phyloP scores from a whole-genome alignment of 1,140 invertebrate genomes.

The Trypoxylus dichotomus region DNA sequence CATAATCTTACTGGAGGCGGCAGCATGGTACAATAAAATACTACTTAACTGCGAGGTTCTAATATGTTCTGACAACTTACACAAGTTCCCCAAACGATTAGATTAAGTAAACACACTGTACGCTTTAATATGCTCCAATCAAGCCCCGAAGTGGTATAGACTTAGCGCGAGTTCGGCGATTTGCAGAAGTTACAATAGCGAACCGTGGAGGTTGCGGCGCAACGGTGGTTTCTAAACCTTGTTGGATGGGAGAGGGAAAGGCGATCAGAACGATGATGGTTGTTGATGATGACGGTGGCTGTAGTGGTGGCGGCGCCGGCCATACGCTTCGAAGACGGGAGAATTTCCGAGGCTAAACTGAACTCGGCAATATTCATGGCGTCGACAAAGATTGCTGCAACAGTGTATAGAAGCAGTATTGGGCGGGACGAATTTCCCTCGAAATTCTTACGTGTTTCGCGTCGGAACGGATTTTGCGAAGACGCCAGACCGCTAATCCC shows the following conservation, averaged over 20 bases:
- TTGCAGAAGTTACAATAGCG: slow-evolving; percentile 40
- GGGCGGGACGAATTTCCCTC: neutral
- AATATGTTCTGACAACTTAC: slow-evolving; percentile 24
- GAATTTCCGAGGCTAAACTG: neutral
- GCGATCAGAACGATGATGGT: slow-evolving; percentile 12
- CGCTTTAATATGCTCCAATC: slow-evolving; percentile 39
- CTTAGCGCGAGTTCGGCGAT: slow-evolving; percentile 37
- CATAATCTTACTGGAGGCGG: neutral
- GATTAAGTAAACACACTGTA: slow-evolving; percentile 40
- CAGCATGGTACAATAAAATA: neutral
- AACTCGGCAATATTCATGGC: neutral
- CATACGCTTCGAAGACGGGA: neutral
- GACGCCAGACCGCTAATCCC: slow-evolving; percentile 40
- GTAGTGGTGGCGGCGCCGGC: neutral
- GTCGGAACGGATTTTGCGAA: slow-evolving; percentile 17
- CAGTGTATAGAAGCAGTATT: neutral
- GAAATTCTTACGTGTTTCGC: slow-evolving; percentile 17
- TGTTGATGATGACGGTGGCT: neutral
- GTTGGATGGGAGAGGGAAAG: neutral
- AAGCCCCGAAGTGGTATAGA: slow-evolving; percentile 33
- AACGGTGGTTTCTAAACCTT: neutral
- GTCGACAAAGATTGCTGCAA: neutral
- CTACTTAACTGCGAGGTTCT: slow-evolving; percentile 1
- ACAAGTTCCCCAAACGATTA: slow-evolving; percentile 32
- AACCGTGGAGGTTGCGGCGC: slow-evolving; percentile 33